Base-by-base conservation (phyloP, 2,888 invertebrate species). In the Zygogramma bicolorata region DNA sequence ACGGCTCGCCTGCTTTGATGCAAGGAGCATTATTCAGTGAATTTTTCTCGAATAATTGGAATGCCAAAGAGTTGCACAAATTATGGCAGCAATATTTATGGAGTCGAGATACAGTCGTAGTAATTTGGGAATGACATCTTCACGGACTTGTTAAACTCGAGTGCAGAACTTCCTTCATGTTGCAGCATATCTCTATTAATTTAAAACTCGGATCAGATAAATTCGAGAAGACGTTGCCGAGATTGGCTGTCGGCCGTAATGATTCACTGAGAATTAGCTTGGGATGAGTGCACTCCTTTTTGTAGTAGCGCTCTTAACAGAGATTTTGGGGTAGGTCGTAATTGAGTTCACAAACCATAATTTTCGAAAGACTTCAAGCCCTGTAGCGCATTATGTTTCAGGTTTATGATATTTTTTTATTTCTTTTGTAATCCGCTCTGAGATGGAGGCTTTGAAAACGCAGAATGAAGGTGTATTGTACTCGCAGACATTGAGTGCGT, bases 141-240 rank as follows among this genome's bases (percentile, higher is more conserved):
- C 13, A 31, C 42, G 61, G 57, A 66, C 46, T 70, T 65, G 38
- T 68, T 42, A 58, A 75, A 75, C 67, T 75, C 70, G 61, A 71
- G 73, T 73, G 63, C 68, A 71, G 67, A 73, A 69, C 66, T 71
- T 58, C 69, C 66, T 71, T 58, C 69, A 73, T 75, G 75, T 71
- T 67, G 68, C 73, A 70, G 71, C 74, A 71, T 73, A 74, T 75
- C 74, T 74, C 72, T 70, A 72, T 60, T 75, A 70, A 74, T 75
- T 74, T 66, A 61, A 68, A 73, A 74, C 68, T 72, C 66, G 65
- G 68, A 75, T 74, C 71, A 71, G 71, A 75, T 73, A 71, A 73
- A 73, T 69, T 72, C 68, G 59, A 68, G 71, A 67, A 58, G 73
- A 70, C 75, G 68, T 59, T 59, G 66, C 49, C 40, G 15, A 73